A percentile compares a stretch with the other conserved stretches of the same genome.
These are phyloP conservation scores for Hippasteria phrygiana DNA, from an alignment of 53 echinoderm and acorn worm species.

Conservation along the genomic window DNA sequence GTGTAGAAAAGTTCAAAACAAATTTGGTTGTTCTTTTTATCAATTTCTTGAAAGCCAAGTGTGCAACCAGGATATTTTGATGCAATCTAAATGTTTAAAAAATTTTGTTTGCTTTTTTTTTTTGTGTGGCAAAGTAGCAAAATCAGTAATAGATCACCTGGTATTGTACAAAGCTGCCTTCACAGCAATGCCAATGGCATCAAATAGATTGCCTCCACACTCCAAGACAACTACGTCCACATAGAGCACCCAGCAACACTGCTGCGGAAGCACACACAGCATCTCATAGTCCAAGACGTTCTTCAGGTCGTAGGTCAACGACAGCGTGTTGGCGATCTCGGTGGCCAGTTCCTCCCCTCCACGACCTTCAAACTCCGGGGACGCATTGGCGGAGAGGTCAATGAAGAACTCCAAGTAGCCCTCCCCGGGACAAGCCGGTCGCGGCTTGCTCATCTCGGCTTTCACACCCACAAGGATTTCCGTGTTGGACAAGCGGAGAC, in stretches of 20 bases:
- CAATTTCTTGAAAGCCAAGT: no score
- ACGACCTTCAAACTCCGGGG: conserved; percentile 96
- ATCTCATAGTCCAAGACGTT: conserved; percentile 79
- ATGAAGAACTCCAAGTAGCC: conserved; percentile 98
- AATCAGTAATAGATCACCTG: conserved; percentile 63
- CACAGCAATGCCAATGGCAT: conserved; percentile 91
- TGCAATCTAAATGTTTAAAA: no score
- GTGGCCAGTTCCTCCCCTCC: conserved; percentile 93
- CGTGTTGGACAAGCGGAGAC: conserved; percentile 90
- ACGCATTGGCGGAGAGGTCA: conserved; percentile 98
- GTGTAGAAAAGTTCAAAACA: no score
- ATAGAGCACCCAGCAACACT: conserved; percentile 96
- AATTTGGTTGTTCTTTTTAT: no score
- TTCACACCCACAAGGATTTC: conserved; percentile 96
- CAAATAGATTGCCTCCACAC: conserved; percentile 96
- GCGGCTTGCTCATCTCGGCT: conserved; percentile 96
- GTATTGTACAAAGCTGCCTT: conserved; percentile 96
- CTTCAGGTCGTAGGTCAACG: conserved; percentile 72
- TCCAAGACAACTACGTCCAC: conserved; percentile 94
- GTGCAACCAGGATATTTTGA: no score
- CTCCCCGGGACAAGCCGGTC: conserved; percentile 64
- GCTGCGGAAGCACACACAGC: conserved; percentile 80
- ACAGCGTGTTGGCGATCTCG: conserved; percentile 88
- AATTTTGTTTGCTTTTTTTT: no score
- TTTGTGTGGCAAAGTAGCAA: background rate